Evolutionary conservation across 2,888 invertebrate species (phyloP), one percentile per base, ranked within the genome.

Genomic region (Drosophila tripunctata): DNA sequence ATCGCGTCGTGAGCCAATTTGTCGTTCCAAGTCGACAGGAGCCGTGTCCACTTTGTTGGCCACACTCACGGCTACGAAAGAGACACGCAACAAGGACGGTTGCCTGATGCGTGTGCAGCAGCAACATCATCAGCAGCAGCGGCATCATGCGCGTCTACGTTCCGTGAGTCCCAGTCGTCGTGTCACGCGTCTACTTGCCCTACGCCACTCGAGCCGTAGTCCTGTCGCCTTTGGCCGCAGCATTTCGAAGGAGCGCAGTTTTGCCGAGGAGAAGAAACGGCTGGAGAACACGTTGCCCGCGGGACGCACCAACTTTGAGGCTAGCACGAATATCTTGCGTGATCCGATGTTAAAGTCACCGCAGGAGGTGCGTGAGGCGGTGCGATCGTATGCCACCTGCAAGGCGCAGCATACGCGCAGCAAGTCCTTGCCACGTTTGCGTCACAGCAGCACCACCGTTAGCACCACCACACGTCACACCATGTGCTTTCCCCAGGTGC

Each of bases 271-370:
- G 71, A 93, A 93, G 77, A 91, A 91, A 68, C 92, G 92, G 7
- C 87, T 93, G 41, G 92, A 93, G 75, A 89, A 91, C 44, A 89
- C 88, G 1, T 50, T 91, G 64, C 90, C 91, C 0, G 73, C 89
- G 4, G 76, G 77, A 51, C 87, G 90, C 12, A 87, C 88, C 48
- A 90, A 89, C 51, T 91, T 91, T 31, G 90, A 91, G 68, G 90
- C 91, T 0, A 91, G 91, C 61, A 92, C 91, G 4, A 91, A 91
- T 57, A 92, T 92, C 3, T 69, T 92, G 40, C 73, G 90, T 2
- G 91, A 94, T 27, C 93, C 94, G 0, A 93, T 93, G 55, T 86
- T 94, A 3, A 90, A 93, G 35, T 94, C 94, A 0, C 93, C 94
- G 0, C 92, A 92, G 21, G 93, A 94, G 82, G 93, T 93, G 0